Percentiles rank a stretch among this genome's conserved stretches.
Evolutionary conservation across 2,888 invertebrate genomes (phyloP).

Genomic region (Cheilosia soror): DNA sequence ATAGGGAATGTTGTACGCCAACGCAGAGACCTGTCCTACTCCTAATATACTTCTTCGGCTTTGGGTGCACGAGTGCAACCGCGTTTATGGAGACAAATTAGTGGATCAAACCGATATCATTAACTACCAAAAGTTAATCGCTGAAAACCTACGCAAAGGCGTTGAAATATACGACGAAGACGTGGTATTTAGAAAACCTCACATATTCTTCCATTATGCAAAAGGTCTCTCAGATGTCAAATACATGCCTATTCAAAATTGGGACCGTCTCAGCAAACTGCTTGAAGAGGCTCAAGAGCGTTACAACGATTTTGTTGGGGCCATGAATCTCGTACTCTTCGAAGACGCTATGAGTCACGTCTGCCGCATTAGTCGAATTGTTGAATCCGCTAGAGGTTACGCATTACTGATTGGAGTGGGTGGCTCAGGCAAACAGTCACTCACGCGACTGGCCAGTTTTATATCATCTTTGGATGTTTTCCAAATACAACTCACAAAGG

Average conservation of each 20-base stretch:
- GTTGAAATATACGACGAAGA: slow-evolving; percentile 90
- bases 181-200: slow-evolving; percentile 88
- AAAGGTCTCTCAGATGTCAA: slow-evolving; percentile 96
- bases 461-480: slow-evolving; percentile 96
- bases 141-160: slow-evolving; percentile 91
- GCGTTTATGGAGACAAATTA: slow-evolving; percentile 96
- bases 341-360: slow-evolving; percentile 98
- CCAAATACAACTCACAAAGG: slow-evolving; percentile 95
- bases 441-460: slow-evolving; percentile 94
- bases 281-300: slow-evolving; percentile 91
- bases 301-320: slow-evolving; percentile 95
- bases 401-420: slow-evolving; percentile 97
- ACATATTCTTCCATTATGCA: slow-evolving; percentile 97
- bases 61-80: slow-evolving; percentile 95
- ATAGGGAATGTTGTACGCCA: slow-evolving; percentile 93
- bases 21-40: slow-evolving; percentile 89
- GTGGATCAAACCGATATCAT: slow-evolving; percentile 92
- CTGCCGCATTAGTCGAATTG: slow-evolving; percentile 95
- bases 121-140: slow-evolving; percentile 88
- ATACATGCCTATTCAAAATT: slow-evolving; percentile 91
- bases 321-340: slow-evolving; percentile 97
- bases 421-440: slow-evolving; percentile 96
- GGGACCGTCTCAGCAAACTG: slow-evolving; percentile 89
- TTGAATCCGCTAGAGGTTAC: slow-evolving; percentile 96
- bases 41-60: slow-evolving; percentile 90